Conservation (phyloP, 2,113 vertebrate species). For the Apus apus region DNA sequence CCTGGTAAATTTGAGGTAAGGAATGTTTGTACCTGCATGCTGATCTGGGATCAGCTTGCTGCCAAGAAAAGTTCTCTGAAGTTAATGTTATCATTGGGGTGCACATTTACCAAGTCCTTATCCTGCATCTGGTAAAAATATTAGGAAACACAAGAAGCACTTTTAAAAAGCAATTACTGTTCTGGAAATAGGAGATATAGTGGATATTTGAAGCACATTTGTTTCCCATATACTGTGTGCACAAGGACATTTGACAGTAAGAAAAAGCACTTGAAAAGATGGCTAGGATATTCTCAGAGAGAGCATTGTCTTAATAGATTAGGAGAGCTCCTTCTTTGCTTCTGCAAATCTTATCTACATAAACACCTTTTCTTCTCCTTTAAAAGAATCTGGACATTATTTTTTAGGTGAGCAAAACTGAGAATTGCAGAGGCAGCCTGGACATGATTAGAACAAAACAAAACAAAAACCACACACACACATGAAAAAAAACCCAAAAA, state of each 20-base stretch:
- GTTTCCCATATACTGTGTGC: not conserved
- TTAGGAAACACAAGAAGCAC: not conserved
- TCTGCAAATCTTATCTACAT: conserved; percentile 36
- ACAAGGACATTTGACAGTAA: not conserved
- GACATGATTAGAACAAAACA: not conserved
- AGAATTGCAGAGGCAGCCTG: not conserved
- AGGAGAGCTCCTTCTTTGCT: conserved; percentile 17
- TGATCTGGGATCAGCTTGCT: not conserved
- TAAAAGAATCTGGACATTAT: conserved; percentile 11
- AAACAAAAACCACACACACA: too few species aligned
- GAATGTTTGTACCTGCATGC: not conserved
- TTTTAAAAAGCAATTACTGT: not conserved
- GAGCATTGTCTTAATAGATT: conserved; percentile 13
- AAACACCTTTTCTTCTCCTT: conserved; percentile 5
- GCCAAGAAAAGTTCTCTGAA: not conserved
- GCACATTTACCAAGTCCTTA: not conserved
- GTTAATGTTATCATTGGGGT: not conserved
- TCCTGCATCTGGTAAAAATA: not conserved
- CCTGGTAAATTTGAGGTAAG: not conserved
- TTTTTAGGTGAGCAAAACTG: not conserved
- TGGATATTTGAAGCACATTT: not conserved
- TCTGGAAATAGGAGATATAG: not conserved
- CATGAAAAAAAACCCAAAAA: too few species aligned
- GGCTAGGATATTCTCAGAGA: not conserved
- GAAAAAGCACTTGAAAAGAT: not conserved